These are phyloP conservation scores for Podarcis raffonei DNA, from an alignment of 2,113 vertebrate genomes.

Conservation along the genomic window DNA sequence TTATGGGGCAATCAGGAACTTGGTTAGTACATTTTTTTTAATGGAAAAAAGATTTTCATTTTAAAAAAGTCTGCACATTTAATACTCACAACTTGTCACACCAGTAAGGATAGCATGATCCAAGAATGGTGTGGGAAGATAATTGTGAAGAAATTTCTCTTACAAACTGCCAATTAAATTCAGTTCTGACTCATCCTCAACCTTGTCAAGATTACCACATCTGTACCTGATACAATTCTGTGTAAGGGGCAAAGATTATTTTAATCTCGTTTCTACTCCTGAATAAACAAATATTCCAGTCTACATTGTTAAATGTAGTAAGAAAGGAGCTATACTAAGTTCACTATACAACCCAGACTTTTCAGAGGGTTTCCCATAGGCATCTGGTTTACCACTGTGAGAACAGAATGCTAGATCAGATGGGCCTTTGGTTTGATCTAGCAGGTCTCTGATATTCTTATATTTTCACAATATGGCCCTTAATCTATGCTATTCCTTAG, in stretches of 20 bases:
- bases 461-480: background rate
- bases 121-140: slow-evolving; percentile 56
- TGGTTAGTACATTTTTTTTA: background rate
- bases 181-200: slow-evolving; percentile 52
- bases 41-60: slow-evolving; percentile 9
- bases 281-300: slow-evolving; percentile 18
- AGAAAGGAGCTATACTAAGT: background rate
- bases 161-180: slow-evolving; percentile 43
- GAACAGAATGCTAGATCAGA: too few relatives aligned
- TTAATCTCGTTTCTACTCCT: slow-evolving; percentile 5
- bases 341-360: background rate
- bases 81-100: slow-evolving; percentile 27
- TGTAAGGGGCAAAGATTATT: background rate
- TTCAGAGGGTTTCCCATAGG: background rate
- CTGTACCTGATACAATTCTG: slow-evolving; percentile 7
- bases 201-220: background rate
- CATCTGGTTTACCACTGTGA: too few relatives aligned
- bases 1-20: slow-evolving; percentile 15
- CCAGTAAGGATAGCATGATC: background rate
- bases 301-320: background rate
- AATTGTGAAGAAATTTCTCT: slow-evolving; percentile 38
- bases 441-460: too few relatives aligned
- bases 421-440: too few relatives aligned
- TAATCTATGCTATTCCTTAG: background rate
- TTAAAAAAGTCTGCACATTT: slow-evolving; percentile 15